Evolutionary conservation across 2,113 vertebrate genomes (phyloP).

Genomic region (Zootoca vivipara): DNA sequence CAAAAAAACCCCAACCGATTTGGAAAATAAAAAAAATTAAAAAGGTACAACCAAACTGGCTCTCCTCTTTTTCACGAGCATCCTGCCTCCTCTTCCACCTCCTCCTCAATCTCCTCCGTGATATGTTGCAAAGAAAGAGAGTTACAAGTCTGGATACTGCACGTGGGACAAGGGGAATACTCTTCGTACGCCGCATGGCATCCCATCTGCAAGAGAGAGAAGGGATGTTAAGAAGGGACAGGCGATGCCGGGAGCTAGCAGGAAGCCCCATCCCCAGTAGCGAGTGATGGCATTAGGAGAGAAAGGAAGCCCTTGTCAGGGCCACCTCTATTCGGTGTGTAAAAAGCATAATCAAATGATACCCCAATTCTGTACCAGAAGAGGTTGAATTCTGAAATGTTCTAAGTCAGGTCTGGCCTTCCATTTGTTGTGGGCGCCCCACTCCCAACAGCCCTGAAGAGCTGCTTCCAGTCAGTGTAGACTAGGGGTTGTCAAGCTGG

Average conservation of each 20-base stretch:
- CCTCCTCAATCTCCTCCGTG: conserved; percentile 33
- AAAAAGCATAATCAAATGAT: neutral
- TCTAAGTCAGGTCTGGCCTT: neutral
- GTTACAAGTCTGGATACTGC: conserved; percentile 74
- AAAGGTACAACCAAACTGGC: conserved; percentile 61
- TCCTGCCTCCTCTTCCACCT: neutral
- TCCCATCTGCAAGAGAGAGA: conserved; percentile 62
- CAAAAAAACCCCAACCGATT: conserved; percentile 44
- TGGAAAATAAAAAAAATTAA: conserved; percentile 1
- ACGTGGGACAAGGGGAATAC: conserved; percentile 70
- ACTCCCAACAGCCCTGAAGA: neutral
- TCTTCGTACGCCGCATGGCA: conserved; percentile 55
- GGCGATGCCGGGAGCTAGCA: accelerated
- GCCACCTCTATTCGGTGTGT: neutral
- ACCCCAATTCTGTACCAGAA: no score
- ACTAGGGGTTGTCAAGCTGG: no score
- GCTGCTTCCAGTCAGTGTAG: no score
- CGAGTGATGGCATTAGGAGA: neutral
- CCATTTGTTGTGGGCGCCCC: neutral
- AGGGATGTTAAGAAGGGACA: neutral
- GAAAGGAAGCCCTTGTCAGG: neutral
- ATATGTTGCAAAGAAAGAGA: conserved; percentile 74
- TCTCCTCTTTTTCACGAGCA: conserved; percentile 60
- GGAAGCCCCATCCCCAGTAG: neutral
- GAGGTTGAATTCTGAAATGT: neutral